Conservation (phyloP, 2,113 vertebrate species). For the Sprattus sprattus region DNA sequence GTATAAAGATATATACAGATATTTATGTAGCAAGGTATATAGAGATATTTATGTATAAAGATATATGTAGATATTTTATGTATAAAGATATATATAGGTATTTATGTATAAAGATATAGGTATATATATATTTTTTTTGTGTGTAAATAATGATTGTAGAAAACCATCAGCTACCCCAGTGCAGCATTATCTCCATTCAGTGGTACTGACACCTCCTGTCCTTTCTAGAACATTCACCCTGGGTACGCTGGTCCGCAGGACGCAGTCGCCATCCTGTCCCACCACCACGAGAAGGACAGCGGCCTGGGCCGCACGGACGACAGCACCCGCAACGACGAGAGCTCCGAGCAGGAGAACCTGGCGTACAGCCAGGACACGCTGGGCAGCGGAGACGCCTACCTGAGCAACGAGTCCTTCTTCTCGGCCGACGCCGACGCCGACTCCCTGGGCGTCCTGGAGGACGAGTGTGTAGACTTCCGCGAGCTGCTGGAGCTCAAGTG, state of each 20-base stretch:
- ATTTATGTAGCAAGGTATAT: too few species aligned
- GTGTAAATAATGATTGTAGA: too few species aligned
- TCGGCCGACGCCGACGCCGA: conserved; percentile 81
- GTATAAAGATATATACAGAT: too few species aligned
- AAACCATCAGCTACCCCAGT: background rate
- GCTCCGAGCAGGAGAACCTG: conserved; percentile 91
- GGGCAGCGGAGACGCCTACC: conserved; percentile 84
- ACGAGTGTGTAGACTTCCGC: conserved; percentile 87
- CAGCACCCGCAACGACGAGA: conserved; percentile 93
- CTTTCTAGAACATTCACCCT: conserved; percentile 81
- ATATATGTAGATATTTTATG: too few species aligned
- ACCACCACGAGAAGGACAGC: conserved; percentile 95
- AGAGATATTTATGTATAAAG: too few species aligned
- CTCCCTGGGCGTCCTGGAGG: conserved; percentile 84
- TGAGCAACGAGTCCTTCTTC: conserved; percentile 83
- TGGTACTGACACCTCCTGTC: background rate
- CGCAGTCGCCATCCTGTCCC: conserved; percentile 87
- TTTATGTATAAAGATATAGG: too few species aligned
- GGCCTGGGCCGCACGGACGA: conserved; percentile 92
- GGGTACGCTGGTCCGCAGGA: conserved; percentile 93
- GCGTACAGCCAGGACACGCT: conserved; percentile 87
- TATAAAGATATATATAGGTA: too few species aligned
- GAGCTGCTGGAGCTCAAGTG: conserved; percentile 92
- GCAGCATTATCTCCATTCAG: background rate
- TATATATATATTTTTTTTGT: too few species aligned